Evolutionary conservation across 1,140 invertebrate species (phyloP), one percentile per base, ranked within the genome.

Genomic region (Pseudomyrmex flavicornis): DNA sequence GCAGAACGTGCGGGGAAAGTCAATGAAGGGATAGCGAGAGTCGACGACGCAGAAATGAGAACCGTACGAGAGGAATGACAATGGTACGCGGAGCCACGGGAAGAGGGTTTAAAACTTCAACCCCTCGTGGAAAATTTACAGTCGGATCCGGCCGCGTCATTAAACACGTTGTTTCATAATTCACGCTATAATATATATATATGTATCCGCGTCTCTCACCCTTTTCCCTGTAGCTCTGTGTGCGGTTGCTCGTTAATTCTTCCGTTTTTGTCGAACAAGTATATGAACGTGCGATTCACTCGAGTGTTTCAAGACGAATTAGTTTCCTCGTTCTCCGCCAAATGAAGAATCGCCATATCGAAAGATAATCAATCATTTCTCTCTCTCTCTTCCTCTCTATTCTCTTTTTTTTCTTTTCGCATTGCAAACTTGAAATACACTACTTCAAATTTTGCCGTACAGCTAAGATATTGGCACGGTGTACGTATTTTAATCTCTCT

Each of bases 151-250:
- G 91, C 76, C 92, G 92, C 92, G 91, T 93, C 93, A 94, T 94
- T 94, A 94, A 94, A 92, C 93, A 91, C 93, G 93, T 94, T 94
- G 93, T 93, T 93, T 93, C 92, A 93, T 94, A 93, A 94, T 94
- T 94, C 91, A 93, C 89, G 86, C 82, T 79, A 87, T 77, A 82
- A 89, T 89, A 85, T 35, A 35, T 35, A 35, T 35, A 35, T 35
- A 35, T 35, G 2, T 79, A 76, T 86, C 59, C 48, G 54, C 15
- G 46, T 35, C 66, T 70, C 62, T 69, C 63, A 22, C 69, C 65
- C 68, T 72, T 44, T 73, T 20, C 75, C 50, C 66, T 66, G 17
- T 46, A 20, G 63, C 10, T 66, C 76, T 61, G 48, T 15, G 13
- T 70, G 52, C 74, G 22, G 10, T 35, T 80, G 66, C 77, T 77